phyloP scores from a whole-genome alignment of 1,140 invertebrate species.

The Vollenhovia emeryi region DNA sequence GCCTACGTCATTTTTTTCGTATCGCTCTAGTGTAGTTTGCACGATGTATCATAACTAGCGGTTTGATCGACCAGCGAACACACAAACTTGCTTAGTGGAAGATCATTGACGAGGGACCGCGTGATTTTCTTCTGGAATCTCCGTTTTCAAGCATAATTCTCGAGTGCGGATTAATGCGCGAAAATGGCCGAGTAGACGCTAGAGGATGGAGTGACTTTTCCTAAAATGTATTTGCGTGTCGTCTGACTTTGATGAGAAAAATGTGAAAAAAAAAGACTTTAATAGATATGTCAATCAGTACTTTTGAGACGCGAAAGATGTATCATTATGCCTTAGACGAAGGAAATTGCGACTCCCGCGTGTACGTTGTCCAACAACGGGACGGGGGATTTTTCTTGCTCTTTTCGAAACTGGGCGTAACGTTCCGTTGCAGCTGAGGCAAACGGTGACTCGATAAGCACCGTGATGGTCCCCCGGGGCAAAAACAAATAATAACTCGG shows the following conservation, averaged over 20 bases:
- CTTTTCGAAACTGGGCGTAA: conserved; percentile 71
- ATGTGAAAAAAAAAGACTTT: conserved; percentile 8
- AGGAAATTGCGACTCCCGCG: conserved; percentile 29
- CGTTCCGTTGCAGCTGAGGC: conserved; percentile 77
- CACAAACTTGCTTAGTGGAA: not conserved
- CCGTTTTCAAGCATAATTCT: not conserved
- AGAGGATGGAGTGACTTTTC: not conserved
- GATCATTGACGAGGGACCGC: not conserved
- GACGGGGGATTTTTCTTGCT: conserved; percentile 49
- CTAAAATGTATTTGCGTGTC: not conserved
- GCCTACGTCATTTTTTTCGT: conserved; percentile 65
- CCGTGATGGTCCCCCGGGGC: conserved; percentile 76
- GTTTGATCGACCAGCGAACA: conserved; percentile 60
- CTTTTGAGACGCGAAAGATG: not conserved
- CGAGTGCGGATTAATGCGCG: no score
- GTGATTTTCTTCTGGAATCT: conserved; percentile 2
- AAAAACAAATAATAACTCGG: conserved; percentile 84
- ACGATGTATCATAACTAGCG: conserved; percentile 63
- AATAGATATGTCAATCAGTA: not conserved
- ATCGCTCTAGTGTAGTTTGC: conserved; percentile 49
- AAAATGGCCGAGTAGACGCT: not conserved
- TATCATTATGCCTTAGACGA: not conserved
- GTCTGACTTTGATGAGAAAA: not conserved
- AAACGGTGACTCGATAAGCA: conserved; percentile 81
- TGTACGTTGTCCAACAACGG: not conserved